Percentiles rank a stretch among this genome's conserved stretches.
phyloP scores from a whole-genome alignment of 2,888 invertebrate species.

The Stictocephala bisonia region DNA sequence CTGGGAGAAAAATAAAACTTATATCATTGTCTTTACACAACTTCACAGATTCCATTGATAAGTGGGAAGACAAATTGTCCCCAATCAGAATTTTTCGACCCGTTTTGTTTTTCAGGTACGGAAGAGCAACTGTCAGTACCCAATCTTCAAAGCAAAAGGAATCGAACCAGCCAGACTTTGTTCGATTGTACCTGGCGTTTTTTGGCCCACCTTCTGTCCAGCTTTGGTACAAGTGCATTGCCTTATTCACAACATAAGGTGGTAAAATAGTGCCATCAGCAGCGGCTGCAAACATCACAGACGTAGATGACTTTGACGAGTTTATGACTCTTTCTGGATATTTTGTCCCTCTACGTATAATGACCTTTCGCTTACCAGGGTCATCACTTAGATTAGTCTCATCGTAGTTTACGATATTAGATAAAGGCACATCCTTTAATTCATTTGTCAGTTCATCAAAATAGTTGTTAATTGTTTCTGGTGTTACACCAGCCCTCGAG shows the following conservation, averaged over 20 bases:
- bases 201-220: slow-evolving; percentile 52
- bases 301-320: slow-evolving; percentile 50
- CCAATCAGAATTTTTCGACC: slow-evolving; percentile 62
- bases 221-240: slow-evolving; percentile 49
- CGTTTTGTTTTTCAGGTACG: slow-evolving; percentile 6
- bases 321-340: slow-evolving; percentile 53
- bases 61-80: slow-evolving; percentile 58
- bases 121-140: slow-evolving; percentile 23
- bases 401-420: slow-evolving; percentile 60
- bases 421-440: slow-evolving; percentile 47
- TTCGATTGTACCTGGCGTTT: slow-evolving; percentile 57
- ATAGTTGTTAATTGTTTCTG: slow-evolving; percentile 54
- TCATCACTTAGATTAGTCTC: slow-evolving; percentile 61
- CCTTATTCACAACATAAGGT: slow-evolving; percentile 52
- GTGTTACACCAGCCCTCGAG: slow-evolving; percentile 55
- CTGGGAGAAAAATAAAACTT: slow-evolving; percentile 51
- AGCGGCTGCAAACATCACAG: slow-evolving; percentile 52
- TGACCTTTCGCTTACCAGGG: slow-evolving; percentile 53
- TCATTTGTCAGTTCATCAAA: slow-evolving; percentile 55
- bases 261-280: slow-evolving; percentile 51
- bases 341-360: slow-evolving; percentile 50
- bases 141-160: slow-evolving; percentile 59
- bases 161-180: slow-evolving; percentile 62
- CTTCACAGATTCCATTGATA: slow-evolving; percentile 40
- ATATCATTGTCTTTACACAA: slow-evolving; percentile 62